Base-by-base conservation (phyloP, 1,140 invertebrate species). In the Diploscapter pachys region DNA sequence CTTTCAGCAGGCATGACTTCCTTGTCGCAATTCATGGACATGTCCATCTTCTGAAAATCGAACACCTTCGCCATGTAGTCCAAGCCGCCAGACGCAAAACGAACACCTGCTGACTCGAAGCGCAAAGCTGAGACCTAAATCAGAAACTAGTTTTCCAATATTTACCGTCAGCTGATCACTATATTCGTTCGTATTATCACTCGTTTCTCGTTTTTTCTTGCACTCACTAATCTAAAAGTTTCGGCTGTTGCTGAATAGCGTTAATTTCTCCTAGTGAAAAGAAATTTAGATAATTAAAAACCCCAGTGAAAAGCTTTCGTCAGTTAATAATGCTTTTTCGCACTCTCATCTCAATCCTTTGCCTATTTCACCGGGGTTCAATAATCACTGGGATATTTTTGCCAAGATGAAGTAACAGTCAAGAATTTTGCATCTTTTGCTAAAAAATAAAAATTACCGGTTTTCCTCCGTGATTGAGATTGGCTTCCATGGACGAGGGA, bases 1-100 rank as follows among this genome's bases (percentile, higher is more conserved):
- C 94, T 93, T 86, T 97, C 95, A 87, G 93, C 96, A 0, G 96
- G 96, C 78, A 92, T 90, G 5, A 97, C 87, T 0, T 91, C 92
- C n/a, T 96, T 89, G 84, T 98, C 98, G 78, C 93, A 93, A 68
- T 92, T 89, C 87, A 96, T 89, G 0, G 91, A 90, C 0, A 92
- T 89, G 86, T 98, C 95, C 94, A 99, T 98, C 5, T 95, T 95
- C 72, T 93, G 92, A 89, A 98, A 99, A 87, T 99, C 96, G 93
- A 94, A 99, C 78, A 98, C 93, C 73, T 91, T 92, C 0, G 99
- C 91, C 80, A 97, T 93, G 87, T 97, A 99, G 84, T 98, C 95
- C 50, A 93, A 90, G 4, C 88, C 87, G 6, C 96, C 95, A n/a
- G 93, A 92, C 0, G 94, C 93, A 9, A 98, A 87, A 52, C 96